Evolutionary conservation across 2,888 invertebrate species (phyloP).

Genomic region (Tiliacea citrago): DNA sequence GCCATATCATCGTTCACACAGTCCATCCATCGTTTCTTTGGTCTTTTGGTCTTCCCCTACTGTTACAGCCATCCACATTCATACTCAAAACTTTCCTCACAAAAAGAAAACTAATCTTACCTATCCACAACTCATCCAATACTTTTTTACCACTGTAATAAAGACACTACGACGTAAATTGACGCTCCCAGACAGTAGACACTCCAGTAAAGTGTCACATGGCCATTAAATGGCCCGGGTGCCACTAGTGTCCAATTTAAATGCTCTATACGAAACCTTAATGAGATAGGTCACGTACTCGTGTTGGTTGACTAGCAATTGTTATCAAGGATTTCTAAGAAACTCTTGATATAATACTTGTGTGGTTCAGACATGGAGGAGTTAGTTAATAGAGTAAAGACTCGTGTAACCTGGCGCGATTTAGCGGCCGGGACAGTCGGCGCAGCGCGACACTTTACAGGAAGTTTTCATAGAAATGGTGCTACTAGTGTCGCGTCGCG

Average conservation of each 20-base stretch:
- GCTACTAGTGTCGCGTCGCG: no score
- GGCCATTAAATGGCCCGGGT: slow-evolving; percentile 18
- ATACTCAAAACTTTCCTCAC: neutral
- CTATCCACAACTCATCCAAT: neutral
- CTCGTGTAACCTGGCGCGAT: no score
- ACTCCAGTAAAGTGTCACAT: slow-evolving; percentile 30
- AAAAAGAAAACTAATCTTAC: neutral
- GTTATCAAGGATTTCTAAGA: slow-evolving; percentile 60
- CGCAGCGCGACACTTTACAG: no score
- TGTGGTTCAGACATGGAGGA: slow-evolving; percentile 38
- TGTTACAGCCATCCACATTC: neutral
- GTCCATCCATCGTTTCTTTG: neutral
- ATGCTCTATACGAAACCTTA: slow-evolving; percentile 59
- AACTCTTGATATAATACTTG: slow-evolving; percentile 52
- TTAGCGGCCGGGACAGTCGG: no score
- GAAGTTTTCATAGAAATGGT: no score
- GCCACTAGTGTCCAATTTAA: slow-evolving; percentile 51
- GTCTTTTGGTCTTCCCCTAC: neutral
- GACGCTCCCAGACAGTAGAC: slow-evolving; percentile 28
- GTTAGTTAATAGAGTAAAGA: slow-evolving; percentile 20
- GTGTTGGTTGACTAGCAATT: slow-evolving; percentile 53
- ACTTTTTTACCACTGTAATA: slow-evolving; percentile 14
- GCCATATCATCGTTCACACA: neutral
- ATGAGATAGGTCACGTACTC: slow-evolving; percentile 70
- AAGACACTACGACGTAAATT: slow-evolving; percentile 35